A percentile compares a stretch with the other conserved stretches of the same genome.
Conservation (phyloP, 1,140 invertebrate species). For the Pinna nobilis region DNA sequence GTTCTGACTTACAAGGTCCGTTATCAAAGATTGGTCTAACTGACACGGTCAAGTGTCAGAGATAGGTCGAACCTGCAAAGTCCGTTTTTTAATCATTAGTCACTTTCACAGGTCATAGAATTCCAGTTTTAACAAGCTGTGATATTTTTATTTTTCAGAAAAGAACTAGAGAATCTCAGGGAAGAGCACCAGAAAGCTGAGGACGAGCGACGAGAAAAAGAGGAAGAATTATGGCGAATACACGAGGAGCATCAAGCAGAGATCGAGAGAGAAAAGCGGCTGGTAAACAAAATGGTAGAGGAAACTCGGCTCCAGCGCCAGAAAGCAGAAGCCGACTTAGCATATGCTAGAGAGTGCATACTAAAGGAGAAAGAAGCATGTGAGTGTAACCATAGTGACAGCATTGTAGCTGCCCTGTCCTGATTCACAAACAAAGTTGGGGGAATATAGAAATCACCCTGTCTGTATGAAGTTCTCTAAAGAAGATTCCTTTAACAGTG, state of each 20-base stretch:
- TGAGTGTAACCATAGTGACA: conserved; percentile 57
- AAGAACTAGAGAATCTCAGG: conserved; percentile 58
- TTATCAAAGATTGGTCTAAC: no score
- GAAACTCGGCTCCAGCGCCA: conserved; percentile 47
- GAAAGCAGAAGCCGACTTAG: conserved; percentile 52
- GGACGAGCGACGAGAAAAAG: conserved; percentile 52
- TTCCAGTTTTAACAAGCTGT: no score
- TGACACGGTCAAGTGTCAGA: no score
- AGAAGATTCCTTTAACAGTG: no score
- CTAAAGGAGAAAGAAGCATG: conserved; percentile 58
- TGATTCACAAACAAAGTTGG: no score
- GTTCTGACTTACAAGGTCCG: no score
- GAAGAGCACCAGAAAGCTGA: conserved; percentile 54
- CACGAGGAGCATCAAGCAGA: conserved; percentile 60
- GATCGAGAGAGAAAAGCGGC: conserved; percentile 56
- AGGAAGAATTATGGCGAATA: conserved; percentile 62
- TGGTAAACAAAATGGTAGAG: conserved; percentile 43
- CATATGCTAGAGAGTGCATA: conserved; percentile 50
- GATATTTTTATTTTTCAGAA: conserved; percentile 48
- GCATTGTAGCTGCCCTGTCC: no score
- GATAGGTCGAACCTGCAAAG: no score
- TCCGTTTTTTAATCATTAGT: no score
- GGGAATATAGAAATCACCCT: no score
- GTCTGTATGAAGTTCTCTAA: no score
- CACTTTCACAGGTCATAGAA: no score